These are phyloP conservation scores for Crepidodera aurea DNA, from an alignment of 2,888 invertebrate species.

Conservation along the genomic window DNA sequence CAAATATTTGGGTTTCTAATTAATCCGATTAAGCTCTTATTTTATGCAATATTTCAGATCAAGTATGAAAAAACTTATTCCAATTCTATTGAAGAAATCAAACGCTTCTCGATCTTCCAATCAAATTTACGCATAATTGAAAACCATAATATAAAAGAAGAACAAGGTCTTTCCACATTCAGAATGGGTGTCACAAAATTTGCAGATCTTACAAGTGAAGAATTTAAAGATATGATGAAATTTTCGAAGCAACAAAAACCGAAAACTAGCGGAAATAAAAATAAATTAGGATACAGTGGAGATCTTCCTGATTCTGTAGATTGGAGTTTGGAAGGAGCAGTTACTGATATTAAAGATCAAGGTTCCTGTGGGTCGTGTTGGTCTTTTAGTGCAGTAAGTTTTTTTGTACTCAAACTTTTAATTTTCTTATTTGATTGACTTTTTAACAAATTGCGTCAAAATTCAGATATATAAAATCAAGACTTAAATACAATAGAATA, in stretches of 20 bases:
- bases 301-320: conserved; percentile 38
- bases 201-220: conserved; percentile 40
- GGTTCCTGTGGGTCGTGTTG: conserved; percentile 45
- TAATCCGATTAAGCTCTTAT: neutral
- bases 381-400: conserved; percentile 43
- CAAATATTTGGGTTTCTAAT: too few species aligned
- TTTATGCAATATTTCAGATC: neutral
- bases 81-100: conserved; percentile 14
- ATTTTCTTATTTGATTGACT: too few species aligned
- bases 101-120: conserved; percentile 21
- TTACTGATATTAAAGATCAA: conserved; percentile 44
- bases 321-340: conserved; percentile 44
- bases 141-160: conserved; percentile 23
- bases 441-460: too few species aligned
- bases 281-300: conserved; percentile 13
- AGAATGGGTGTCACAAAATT: conserved; percentile 38
- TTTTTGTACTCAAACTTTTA: too few species aligned
- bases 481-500: too few species aligned
- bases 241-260: conserved; percentile 3
- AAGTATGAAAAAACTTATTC: conserved; percentile 17
- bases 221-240: conserved; percentile 34
- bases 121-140: conserved; percentile 15
- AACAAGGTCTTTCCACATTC: conserved; percentile 13
- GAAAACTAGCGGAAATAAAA: neutral
- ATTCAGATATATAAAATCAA: too few species aligned